These are phyloP conservation scores for Macrochelys suwanniensis DNA, from an alignment of 2,797 vertebrate species.

Conservation along the genomic window DNA sequence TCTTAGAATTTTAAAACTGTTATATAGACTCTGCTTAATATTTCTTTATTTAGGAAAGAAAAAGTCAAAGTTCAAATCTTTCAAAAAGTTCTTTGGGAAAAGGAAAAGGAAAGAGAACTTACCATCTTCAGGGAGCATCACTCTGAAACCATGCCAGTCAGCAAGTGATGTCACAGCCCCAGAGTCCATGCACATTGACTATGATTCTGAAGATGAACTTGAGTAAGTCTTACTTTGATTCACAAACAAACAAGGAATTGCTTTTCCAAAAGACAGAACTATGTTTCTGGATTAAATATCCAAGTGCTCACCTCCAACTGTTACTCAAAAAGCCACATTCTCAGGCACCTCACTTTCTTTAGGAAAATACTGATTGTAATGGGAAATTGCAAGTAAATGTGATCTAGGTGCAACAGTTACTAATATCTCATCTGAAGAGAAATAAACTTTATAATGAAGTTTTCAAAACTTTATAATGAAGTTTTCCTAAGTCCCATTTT, in stretches of 20 bases:
- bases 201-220: conserved; percentile 88
- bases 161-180: conserved; percentile 84
- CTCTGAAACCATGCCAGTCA: conserved; percentile 88
- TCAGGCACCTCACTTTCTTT: not conserved
- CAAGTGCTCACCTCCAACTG: not conserved
- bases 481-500: not conserved
- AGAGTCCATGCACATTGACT: conserved; percentile 62
- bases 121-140: conserved; percentile 64
- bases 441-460: conserved; percentile 13
- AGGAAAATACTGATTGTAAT: not conserved
- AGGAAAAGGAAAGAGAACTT: conserved; percentile 84
- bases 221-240: conserved; percentile 79
- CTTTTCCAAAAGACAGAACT: not conserved
- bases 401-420: not conserved
- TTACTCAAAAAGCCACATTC: not conserved
- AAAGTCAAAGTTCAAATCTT: conserved; percentile 89
- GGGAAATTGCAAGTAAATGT: not conserved
- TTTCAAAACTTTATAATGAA: conserved; percentile 18
- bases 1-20: not conserved
- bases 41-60: conserved; percentile 85
- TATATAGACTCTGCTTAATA: conserved; percentile 23
- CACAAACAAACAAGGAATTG: not conserved
- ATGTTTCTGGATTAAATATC: not conserved
- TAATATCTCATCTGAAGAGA: conserved; percentile 4
- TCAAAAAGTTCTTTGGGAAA: conserved; percentile 90